Percentiles rank a stretch among this genome's conserved stretches.
Evolutionary conservation across 2,113 vertebrate genomes (phyloP).

Genomic region (Colistium nudipinnis): DNA sequence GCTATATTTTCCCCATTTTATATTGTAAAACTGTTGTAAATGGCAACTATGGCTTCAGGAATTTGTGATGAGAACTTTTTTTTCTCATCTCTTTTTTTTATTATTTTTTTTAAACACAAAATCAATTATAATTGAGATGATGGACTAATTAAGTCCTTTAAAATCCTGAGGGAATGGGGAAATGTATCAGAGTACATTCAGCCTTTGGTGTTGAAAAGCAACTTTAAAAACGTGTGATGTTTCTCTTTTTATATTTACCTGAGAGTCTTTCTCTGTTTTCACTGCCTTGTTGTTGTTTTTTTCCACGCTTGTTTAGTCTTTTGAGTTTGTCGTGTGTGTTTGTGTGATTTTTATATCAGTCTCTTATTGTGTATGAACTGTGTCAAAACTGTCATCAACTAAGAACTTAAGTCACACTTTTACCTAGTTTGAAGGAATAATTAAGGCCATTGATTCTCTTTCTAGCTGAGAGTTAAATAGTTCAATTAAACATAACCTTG

Average conservation of each 20-base stretch:
- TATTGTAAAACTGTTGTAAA: not conserved
- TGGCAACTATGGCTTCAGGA: not conserved
- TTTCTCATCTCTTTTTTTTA: too few relatives aligned
- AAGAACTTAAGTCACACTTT: constrained; percentile 8
- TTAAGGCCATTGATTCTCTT: not conserved
- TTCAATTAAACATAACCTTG: not conserved
- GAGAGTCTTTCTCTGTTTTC: constrained; percentile 7
- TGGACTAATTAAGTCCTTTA: not conserved
- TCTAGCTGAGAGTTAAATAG: not conserved
- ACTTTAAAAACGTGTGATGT: not conserved
- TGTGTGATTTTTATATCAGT: constrained; percentile 19
- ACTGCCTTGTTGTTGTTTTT: constrained; percentile 50
- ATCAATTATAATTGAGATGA: not conserved
- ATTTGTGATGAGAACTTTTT: not conserved
- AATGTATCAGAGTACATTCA: not conserved
- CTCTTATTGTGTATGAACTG: constrained; percentile 2
- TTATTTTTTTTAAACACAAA: not conserved
- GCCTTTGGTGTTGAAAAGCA: not conserved
- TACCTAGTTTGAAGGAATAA: not conserved
- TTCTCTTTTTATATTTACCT: constrained; percentile 7
- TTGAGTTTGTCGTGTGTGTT: constrained; percentile 35
- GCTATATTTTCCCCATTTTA: too few relatives aligned
- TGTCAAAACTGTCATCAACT: constrained; percentile 34
- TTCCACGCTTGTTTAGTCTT: constrained; percentile 4
- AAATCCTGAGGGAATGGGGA: not conserved